Base-by-base conservation (phyloP, 2,888 invertebrate species). In the Teleogryllus oceanicus region DNA sequence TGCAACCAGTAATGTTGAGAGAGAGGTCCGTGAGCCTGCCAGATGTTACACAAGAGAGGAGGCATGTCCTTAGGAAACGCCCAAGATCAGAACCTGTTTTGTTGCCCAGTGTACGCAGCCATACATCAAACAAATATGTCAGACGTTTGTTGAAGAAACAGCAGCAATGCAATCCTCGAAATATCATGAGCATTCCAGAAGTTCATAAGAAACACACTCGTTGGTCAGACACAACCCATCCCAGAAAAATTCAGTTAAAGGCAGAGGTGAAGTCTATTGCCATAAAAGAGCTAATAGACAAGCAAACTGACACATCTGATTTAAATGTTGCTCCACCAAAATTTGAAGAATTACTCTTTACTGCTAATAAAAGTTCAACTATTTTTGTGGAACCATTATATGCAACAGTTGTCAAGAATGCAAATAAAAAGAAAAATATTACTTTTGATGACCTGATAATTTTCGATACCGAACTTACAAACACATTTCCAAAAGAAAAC, bases 121-220 rank as follows among this genome's bases (percentile, higher is more conserved):
- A 62, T 8, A 62, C 62, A 18, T 18, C 13, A 13, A 62, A 62
- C 5, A 62, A 62, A n/a, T 62, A 62, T 8, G 62, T 62, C 4
- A 62, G 62, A 8, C 62, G 62, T 12, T 62, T 62, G n/a, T n/a
- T 62, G 8, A 62, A 18, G 62, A 62, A n/a, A 8, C 62, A 62
- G 62, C n/a, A 62, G 8, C 62, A 62, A 11, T 62, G 62, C 62
- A 62, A 62, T 11, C 62, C 62, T 18, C 62, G 62, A 62, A 62
- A 62, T n/a, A 62, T 62, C n/a, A 62, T 62, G 62, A 62, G 62
- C 62, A 62, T 62, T n/a, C 62, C 62, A 5, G 62, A 62, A n/a
- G 37, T 37, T 8, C 62, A 62, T 3, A 62, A 62, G 16, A 62
- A n/a, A 8, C 62, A 62, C 62, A 62, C 16, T 18, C 13, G 62